Base-by-base conservation (phyloP, 2,888 invertebrate species). In the Lasioglossum leucozonium region DNA sequence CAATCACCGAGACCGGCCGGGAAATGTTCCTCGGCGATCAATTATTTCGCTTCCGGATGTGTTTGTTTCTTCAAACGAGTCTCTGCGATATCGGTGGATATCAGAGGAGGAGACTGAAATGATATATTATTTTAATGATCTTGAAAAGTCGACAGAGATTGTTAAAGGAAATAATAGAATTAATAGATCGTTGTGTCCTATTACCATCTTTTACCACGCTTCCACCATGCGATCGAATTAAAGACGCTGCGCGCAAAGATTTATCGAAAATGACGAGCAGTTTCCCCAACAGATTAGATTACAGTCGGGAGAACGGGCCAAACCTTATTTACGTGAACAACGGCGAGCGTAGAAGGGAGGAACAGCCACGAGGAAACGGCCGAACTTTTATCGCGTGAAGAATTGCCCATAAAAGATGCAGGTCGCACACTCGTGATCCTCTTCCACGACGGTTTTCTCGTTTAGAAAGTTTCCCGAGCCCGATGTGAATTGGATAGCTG, bases 321-420 rank as follows among this genome's bases (percentile, higher is more conserved):
- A 74, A 72, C 16, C 47, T 44, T 71, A 71, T 82, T 74, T 75
- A 80, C 71, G 80, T 74, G 30, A 74, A 47, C 69, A 69, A n/a
- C 69, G 22, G 58, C 69, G 47, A 26, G 1, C 26, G 30, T 5
- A 13, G 58, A 30, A 65, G 22, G 10, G 42, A 8, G 65, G 34
- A 18, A 22, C 34, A 0, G 67, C 34, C 62, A 58, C 26, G 30
- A n/a, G 30, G 42, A 42, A 67, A 42, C 72, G 30, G 10, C 30
- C n/a, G 18, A 82, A 82, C 47, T 82, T 82, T 80, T 62, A 71
- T 71, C 51, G 37, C 44, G 44, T 58, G 71, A 73, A 62, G 67
- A 75, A 80, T 79, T 82, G 72, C 73, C 79, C 55, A 55, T 79
- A 44, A 82, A 82, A 75, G 30, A 79, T 79, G 75, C 75, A 75